Base-by-base conservation (phyloP, 2,113 vertebrate species). In the Onychorhynchus coronatus region DNA sequence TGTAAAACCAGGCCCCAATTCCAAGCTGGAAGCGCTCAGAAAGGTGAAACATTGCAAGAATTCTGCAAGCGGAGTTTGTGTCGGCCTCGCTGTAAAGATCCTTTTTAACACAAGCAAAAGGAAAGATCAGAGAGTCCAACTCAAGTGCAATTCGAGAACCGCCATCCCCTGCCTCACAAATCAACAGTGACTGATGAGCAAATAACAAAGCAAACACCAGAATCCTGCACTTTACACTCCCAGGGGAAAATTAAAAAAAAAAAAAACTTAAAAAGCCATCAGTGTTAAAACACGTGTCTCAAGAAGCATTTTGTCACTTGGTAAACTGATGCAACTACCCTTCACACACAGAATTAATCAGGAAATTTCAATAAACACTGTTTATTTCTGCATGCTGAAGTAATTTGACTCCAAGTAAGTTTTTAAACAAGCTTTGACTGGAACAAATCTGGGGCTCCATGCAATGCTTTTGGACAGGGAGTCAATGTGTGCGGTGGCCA, bases 361-460 rank as follows among this genome's bases (percentile, higher is more conserved):
- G 39, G 85, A 74, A 71, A 86, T 68, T 71, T 89, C 87, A 95
- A 89, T 62, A 87, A 93, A 82, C 20, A 12, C n/a, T 5, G 72
- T 74, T 92, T 49, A 88, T 86, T 94, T 95, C 83, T 3, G 0
- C 1, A 4, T 75, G 61, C 76, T 81, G 44, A 39, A 78, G 86
- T 59, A 71, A 95, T 91, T 50, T 79, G 84, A 92, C 41, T 78
- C 84, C 37, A 35, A 88, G 53, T 33, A 47, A 52, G 80, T 50
- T 89, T 62, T 87, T 27, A 87, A 93, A 72, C 61, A 92, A 84
- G 84, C 70, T 85, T 92, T 75, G 91, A 87, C 89, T 78, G 66
- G 89, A 95, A 91, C 39, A 65, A 78, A 56, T 67, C 33, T 35
- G 55, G 80, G 47, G 52, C 52, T 75, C 44, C 24, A 2, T 2